Percentiles rank a stretch among this genome's conserved stretches.
These are phyloP conservation scores for Otolemur crassicaudatus DNA, from an alignment of 2,797 vertebrate species.

Conservation along the genomic window DNA sequence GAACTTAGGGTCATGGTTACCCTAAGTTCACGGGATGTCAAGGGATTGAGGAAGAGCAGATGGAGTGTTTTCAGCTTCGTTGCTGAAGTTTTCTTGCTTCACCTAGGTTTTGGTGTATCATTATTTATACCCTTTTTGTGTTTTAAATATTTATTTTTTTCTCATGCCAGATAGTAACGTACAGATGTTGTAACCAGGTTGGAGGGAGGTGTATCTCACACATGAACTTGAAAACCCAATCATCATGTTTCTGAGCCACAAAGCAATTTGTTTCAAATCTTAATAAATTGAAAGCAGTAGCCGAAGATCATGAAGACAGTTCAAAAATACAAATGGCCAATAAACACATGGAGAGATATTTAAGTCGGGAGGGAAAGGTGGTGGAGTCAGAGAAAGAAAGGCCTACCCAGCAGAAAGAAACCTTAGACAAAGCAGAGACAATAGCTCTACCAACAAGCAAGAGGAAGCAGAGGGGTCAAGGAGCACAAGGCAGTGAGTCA, in stretches of 20 bases:
- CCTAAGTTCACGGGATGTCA: not conserved
- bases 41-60: not conserved
- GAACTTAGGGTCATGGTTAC: not conserved
- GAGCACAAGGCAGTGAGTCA: not conserved
- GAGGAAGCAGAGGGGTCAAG: not conserved
- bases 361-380: not conserved
- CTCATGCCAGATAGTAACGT: not conserved
- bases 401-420: not conserved
- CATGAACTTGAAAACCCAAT: not conserved
- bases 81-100: not conserved
- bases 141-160: not conserved
- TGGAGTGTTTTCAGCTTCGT: not conserved
- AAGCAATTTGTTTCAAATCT: not conserved
- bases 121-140: not conserved
- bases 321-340: not conserved
- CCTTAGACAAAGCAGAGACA: not conserved
- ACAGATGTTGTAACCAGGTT: not conserved
- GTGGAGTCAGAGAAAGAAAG: not conserved
- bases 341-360: not conserved
- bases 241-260: not conserved
- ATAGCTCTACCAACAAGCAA: not conserved
- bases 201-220: not conserved
- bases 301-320: not conserved
- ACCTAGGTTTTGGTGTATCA: not conserved
- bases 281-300: not conserved